phyloP scores from a whole-genome alignment of 2,888 invertebrate genomes.

The Harpagoxenus sublaevis region DNA sequence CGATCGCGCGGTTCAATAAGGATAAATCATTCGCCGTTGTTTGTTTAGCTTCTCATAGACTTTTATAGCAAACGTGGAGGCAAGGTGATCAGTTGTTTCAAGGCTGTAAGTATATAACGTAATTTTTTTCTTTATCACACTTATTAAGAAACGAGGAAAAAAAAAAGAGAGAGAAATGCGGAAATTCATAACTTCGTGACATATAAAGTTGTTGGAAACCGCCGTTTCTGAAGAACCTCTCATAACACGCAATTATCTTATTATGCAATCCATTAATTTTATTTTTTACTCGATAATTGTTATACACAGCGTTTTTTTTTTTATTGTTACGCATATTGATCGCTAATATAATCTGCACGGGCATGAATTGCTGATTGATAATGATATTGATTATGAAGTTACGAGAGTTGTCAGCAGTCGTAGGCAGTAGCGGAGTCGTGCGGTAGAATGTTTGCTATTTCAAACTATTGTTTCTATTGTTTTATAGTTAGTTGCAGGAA shows the following conservation, averaged over 20 bases:
- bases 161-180: neutral
- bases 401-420: neutral
- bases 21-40: neutral
- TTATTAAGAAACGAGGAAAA: neutral
- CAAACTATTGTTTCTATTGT: neutral
- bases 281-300: neutral
- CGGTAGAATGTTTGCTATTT: too few relatives aligned
- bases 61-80: neutral
- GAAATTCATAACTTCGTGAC: neutral
- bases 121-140: neutral
- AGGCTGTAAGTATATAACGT: slow-evolving; percentile 27
- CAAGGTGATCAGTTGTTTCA: neutral
- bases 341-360: neutral
- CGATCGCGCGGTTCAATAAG: neutral
- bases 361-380: neutral
- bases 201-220: too few relatives aligned
- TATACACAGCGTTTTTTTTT: neutral
- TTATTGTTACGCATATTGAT: neutral
- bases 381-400: neutral
- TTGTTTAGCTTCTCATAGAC: neutral
- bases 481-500: neutral
- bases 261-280: neutral
- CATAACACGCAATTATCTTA: neutral
- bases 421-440: neutral
- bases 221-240: neutral